phyloP scores from a whole-genome alignment of 2,888 invertebrate genomes.

The Sinotaia quadrata region DNA sequence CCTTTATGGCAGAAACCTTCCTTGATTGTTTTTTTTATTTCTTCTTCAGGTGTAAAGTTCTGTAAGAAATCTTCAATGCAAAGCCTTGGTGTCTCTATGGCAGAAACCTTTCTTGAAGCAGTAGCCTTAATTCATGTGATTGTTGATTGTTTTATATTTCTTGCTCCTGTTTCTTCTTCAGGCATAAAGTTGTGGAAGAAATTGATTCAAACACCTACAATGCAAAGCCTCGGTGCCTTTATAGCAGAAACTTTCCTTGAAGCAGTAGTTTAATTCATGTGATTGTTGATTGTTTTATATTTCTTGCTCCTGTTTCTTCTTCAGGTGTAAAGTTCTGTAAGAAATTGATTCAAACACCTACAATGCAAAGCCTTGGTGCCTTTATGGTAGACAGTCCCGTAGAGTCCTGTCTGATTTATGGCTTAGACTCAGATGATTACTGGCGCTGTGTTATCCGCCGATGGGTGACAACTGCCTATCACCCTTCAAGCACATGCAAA shows the following conservation, averaged over 20 bases:
- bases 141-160: too few relatives aligned
- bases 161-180: too few relatives aligned
- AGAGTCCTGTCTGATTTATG: slow-evolving; percentile 6
- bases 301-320: slow-evolving; percentile 1
- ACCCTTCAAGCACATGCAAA: slow-evolving; percentile 83
- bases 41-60: too few relatives aligned
- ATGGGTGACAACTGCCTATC: slow-evolving; percentile 66
- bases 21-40: too few relatives aligned
- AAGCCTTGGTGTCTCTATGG: too few relatives aligned
- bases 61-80: too few relatives aligned
- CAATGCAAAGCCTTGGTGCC: slow-evolving; percentile 14
- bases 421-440: slow-evolving; percentile 35
- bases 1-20: too few relatives aligned
- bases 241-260: not conserved
- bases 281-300: too few relatives aligned
- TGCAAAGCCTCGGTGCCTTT: slow-evolving; percentile 15
- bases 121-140: too few relatives aligned
- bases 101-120: too few relatives aligned
- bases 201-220: not conserved
- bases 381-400: slow-evolving; percentile 3
- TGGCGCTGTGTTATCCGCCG: slow-evolving; percentile 43
- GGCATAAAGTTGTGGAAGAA: slow-evolving; percentile 26
- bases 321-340: slow-evolving; percentile 28
- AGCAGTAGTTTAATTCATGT: too few relatives aligned
- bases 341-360: slow-evolving; percentile 6